phyloP scores from a whole-genome alignment of 2,113 vertebrate genomes.

The Channa maculata region DNA sequence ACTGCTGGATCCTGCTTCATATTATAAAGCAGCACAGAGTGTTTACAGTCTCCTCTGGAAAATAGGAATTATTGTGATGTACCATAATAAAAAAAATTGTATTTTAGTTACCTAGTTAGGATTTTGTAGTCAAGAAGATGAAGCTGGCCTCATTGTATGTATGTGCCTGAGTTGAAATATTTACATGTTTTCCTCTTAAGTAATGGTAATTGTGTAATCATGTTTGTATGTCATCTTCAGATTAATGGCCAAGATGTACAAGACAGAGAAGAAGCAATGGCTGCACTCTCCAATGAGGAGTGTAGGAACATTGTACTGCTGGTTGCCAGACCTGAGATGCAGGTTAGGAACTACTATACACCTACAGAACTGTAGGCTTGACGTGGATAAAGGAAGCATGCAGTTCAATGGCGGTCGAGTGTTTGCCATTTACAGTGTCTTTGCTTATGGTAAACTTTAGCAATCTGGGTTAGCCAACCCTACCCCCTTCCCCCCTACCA shows the following conservation, averaged over 20 bases:
- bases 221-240: constrained; percentile 81
- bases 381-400: background rate
- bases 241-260: constrained; percentile 97
- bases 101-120: constrained; percentile 38
- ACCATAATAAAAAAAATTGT: too few species aligned
- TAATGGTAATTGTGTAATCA: constrained; percentile 14
- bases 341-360: constrained; percentile 83
- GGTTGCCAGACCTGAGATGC: constrained; percentile 92
- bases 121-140: constrained; percentile 28
- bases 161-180: constrained; percentile 2
- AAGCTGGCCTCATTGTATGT: background rate
- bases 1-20: constrained; percentile 80
- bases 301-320: constrained; percentile 91
- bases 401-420: constrained; percentile 1
- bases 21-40: constrained; percentile 79
- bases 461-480: constrained; percentile 17
- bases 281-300: constrained; percentile 90
- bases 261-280: constrained; percentile 93
- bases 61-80: constrained; percentile 22
- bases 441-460: constrained; percentile 38
- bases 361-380: too few species aligned
- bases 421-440: constrained; percentile 26
- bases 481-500: background rate
- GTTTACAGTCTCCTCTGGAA: constrained; percentile 81
- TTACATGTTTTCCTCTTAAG: constrained; percentile 10